A percentile compares a stretch with the other conserved stretches of the same genome.
phyloP scores from a whole-genome alignment of 2,888 invertebrate genomes.

The Cacoxenus indagator region DNA sequence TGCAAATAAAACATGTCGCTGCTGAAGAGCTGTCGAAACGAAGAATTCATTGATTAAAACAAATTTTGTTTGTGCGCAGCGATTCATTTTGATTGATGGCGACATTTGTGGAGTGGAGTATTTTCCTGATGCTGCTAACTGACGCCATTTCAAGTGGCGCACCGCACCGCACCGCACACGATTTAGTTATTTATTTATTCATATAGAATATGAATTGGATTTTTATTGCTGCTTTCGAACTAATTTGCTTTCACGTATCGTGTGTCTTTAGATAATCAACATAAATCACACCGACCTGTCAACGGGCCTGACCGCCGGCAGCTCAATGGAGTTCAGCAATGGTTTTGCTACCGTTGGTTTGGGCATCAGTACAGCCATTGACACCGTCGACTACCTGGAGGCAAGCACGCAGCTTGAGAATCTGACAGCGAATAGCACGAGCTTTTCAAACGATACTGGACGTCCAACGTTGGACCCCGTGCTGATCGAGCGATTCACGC shows the following conservation, averaged over 20 bases:
- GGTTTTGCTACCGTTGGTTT: slow-evolving; percentile 12
- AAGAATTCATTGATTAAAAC: background rate
- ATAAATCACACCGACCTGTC: slow-evolving; percentile 51
- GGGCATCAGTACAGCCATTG: slow-evolving; percentile 22
- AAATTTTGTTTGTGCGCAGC: background rate
- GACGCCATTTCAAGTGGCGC: background rate
- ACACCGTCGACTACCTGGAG: slow-evolving; percentile 44
- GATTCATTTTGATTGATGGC: slow-evolving; percentile 4
- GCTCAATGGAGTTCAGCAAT: slow-evolving; percentile 31
- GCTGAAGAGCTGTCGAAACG: background rate
- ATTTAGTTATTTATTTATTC: background rate
- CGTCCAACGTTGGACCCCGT: slow-evolving; percentile 48
- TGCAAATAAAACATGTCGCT: background rate
- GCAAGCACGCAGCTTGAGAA: slow-evolving; percentile 17
- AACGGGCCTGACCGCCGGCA: slow-evolving; percentile 32
- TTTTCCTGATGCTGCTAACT: background rate
- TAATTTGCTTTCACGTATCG: background rate
- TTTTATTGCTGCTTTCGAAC: background rate
- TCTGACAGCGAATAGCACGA: slow-evolving; percentile 24
- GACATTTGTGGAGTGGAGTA: slow-evolving; percentile 1
- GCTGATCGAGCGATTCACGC: slow-evolving; percentile 74
- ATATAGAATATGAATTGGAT: background rate
- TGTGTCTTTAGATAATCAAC: slow-evolving; percentile 49
- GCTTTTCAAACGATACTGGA: slow-evolving; percentile 21
- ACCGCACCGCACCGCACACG: background rate